Evolutionary conservation across 2,797 vertebrate genomes (phyloP).

Genomic region (Ambastaia sidthimunki): DNA sequence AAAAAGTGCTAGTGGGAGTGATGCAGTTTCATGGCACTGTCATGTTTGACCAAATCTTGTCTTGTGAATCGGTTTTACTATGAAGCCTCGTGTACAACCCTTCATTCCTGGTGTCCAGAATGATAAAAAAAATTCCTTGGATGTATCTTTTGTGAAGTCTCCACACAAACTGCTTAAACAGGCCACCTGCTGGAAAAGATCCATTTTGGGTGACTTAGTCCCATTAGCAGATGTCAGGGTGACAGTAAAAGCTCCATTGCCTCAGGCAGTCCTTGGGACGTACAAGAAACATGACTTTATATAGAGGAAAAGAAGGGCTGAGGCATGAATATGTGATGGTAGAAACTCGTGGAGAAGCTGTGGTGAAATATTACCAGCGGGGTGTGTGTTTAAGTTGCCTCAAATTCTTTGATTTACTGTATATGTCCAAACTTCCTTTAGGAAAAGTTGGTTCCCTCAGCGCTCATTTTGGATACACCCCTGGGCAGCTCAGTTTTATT

Average conservation of each 20-base stretch:
- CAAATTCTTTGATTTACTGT: background rate
- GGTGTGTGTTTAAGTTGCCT: background rate
- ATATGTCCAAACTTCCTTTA: background rate
- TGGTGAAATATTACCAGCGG: background rate
- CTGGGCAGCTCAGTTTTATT: background rate
- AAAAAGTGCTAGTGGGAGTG: too few relatives aligned
- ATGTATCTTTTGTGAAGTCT: slow-evolving; percentile 33
- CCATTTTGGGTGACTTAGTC: slow-evolving; percentile 37
- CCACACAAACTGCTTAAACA: slow-evolving; percentile 28
- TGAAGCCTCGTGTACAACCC: background rate
- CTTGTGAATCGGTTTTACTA: background rate
- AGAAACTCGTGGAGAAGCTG: background rate
- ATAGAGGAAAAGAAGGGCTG: slow-evolving; percentile 10
- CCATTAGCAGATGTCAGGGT: slow-evolving; percentile 51
- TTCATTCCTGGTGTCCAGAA: background rate
- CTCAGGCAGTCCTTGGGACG: slow-evolving; percentile 35
- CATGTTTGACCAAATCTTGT: too few relatives aligned
- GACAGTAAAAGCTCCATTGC: slow-evolving; percentile 42
- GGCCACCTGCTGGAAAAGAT: slow-evolving; percentile 51
- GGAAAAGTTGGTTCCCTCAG: background rate
- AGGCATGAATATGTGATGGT: background rate
- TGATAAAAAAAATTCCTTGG: slow-evolving; percentile 38
- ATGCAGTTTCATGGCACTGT: too few relatives aligned
- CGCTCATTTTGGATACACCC: background rate
- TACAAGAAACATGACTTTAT: slow-evolving; percentile 20